Conservation (phyloP, 2,888 invertebrate species). For the Eristalis pertinax region DNA sequence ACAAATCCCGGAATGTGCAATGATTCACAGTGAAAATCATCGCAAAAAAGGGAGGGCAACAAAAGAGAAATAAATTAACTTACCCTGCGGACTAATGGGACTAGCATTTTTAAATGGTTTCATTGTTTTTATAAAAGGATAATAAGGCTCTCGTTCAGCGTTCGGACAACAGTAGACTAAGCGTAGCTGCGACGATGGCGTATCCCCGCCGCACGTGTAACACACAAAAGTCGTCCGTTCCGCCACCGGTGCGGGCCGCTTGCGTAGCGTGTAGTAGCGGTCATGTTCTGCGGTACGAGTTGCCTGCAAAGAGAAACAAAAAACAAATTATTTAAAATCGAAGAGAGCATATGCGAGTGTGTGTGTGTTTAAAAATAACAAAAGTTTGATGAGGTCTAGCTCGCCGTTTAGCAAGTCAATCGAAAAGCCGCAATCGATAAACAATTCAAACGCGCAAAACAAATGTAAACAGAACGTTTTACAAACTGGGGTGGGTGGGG, state of each 20-base stretch:
- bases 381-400: background rate
- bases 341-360: background rate
- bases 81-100: conserved; percentile 93
- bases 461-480: background rate
- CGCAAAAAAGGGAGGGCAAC: too few relatives aligned
- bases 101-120: conserved; percentile 92
- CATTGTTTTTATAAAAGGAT: conserved; percentile 92
- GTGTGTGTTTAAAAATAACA: background rate
- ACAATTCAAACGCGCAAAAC: background rate
- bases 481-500: background rate
- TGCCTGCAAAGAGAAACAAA: conserved; percentile 81
- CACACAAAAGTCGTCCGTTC: conserved; percentile 91
- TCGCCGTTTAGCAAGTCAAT: conserved; percentile 4
- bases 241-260: conserved; percentile 86
- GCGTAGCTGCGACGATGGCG: conserved; percentile 90
- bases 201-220: conserved; percentile 93
- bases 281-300: conserved; percentile 89
- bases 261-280: conserved; percentile 90
- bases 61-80: conserved; percentile 59
- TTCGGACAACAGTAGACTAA: conserved; percentile 92
- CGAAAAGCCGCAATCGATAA: conserved; percentile 9
- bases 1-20: too few relatives aligned
- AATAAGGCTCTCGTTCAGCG: conserved; percentile 93
- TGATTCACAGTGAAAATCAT: too few relatives aligned
- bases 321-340: conserved; percentile 9